Evolutionary conservation across 2,113 vertebrate species (phyloP).

Genomic region (rabbit (Oryctolagus cuniculus)): mOryCun1.1 NC_091442.1:30433501-30434000

Average conservation of each 20-base stretch:
- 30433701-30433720: too few relatives aligned
- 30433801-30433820: background rate
- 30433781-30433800: background rate
- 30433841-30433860: background rate
- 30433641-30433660: too few relatives aligned
- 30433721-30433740: background rate
- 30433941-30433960: background rate
- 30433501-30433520: too few relatives aligned
- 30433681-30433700: too few relatives aligned
- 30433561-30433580: too few relatives aligned
- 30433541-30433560: too few relatives aligned
- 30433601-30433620: too few relatives aligned
- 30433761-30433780: background rate
- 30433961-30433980: background rate
- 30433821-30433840: background rate
- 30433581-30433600: too few relatives aligned
- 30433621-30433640: too few relatives aligned
- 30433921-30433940: background rate
- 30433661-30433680: too few relatives aligned
- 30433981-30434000: background rate
- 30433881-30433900: background rate
- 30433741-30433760: background rate
- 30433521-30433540: too few relatives aligned
- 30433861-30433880: background rate
- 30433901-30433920: background rate